These are phyloP conservation scores for Pavo muticus DNA, from an alignment of 2,113 vertebrate species.

Conservation along the genomic window DNA sequence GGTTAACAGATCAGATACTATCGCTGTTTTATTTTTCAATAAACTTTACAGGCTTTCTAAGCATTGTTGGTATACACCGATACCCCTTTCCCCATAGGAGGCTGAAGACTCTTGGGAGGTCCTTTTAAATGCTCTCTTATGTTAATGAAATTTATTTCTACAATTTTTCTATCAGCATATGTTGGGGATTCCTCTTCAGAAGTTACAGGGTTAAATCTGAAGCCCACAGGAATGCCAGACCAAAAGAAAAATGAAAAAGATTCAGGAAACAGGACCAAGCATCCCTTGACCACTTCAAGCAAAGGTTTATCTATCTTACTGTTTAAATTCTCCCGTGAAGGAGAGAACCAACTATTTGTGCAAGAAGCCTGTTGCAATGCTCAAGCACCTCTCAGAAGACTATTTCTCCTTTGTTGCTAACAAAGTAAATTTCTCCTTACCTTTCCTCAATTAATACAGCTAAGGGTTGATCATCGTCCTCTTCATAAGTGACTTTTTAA, in stretches of 20 bases:
- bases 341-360: fast-evolving
- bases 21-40: neutral
- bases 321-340: neutral
- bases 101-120: constrained; percentile 13
- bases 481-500: neutral
- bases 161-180: neutral
- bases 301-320: neutral
- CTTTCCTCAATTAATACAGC: neutral
- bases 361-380: neutral
- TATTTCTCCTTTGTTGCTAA: neutral
- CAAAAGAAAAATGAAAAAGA: neutral
- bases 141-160: neutral
- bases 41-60: constrained; percentile 11
- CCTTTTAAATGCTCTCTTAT: neutral
- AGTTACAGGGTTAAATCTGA: constrained; percentile 6
- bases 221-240: neutral
- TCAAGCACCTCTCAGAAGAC: neutral
- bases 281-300: neutral
- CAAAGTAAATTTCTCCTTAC: neutral
- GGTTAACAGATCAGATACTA: constrained; percentile 39
- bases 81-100: neutral
- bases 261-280: neutral
- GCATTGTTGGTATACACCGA: neutral
- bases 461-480: neutral
- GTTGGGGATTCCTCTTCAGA: neutral